Base-by-base conservation (phyloP, 2,888 invertebrate genomes). In the Abscondita cerata region DNA sequence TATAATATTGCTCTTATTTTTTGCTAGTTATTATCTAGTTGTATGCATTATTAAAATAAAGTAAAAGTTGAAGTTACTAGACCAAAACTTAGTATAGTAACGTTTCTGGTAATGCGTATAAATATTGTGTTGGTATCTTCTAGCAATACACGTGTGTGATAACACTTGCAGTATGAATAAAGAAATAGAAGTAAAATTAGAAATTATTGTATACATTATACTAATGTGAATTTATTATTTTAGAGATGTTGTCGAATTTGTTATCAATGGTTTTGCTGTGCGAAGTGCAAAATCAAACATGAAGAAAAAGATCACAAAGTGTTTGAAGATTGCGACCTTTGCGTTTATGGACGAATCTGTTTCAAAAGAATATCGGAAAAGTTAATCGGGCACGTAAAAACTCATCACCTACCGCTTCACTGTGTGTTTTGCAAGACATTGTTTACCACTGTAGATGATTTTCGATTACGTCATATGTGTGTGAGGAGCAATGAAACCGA, bases 251-350 rank as follows among this genome's bases (percentile, higher is more conserved):
- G 44, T 11, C 44, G 44, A 44, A 44, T 44, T 15, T 44, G 44
- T n/a, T 9, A 1, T 5, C 44, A 44, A n/a, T 44, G 18, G 8
- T 44, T 44, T 19, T 44, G 44, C 19, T 44, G 44, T 8, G 9
- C 1, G 11, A 44, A 44, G 16, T 44, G 44, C 19, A 44, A 18
- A 44, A 11, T 18, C 3, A 44, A 44, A 18, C 52, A 19, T 19
- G 56, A 51, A 19, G 6, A 3, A 15, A 48, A 20, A 12, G 12
- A 47, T 13, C 13, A 50, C 12, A 18, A 16, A 40, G 31, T 48
- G 6, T 19, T 51, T 13, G 16, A 25, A 34, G 48, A 50, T 57
- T 47, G 52, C 53, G 52, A 34, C 11, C 25, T n/a, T 11, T 44
- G 18, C 34, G 19, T 44, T 44, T 44, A 44, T 11, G 44, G 44